These are phyloP conservation scores for Mycalesis mineus DNA, from an alignment of 2,888 invertebrate species.

Conservation along the genomic window DNA sequence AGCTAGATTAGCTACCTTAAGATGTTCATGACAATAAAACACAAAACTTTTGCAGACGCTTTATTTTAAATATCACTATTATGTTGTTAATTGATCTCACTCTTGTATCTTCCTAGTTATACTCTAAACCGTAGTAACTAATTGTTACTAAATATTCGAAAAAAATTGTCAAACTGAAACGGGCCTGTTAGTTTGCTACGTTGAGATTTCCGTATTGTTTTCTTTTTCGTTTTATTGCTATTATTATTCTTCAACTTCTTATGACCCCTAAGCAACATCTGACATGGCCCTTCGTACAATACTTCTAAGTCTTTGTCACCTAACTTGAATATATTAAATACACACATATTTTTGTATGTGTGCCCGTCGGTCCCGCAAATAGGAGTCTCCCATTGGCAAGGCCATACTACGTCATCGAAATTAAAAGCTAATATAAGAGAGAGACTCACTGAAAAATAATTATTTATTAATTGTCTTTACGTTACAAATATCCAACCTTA, in stretches of 20 bases:
- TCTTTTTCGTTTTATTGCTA: neutral
- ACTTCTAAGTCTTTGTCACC: conserved; percentile 27
- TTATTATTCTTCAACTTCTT: neutral
- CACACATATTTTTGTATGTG: conserved; percentile 39
- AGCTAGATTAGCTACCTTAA: no score
- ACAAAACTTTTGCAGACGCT: no score
- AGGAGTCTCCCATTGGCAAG: conserved; percentile 4
- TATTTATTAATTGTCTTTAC: neutral
- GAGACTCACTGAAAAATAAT: conserved; percentile 11
- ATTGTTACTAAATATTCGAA: neutral
- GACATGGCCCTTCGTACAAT: conserved; percentile 22
- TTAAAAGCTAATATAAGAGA: neutral
- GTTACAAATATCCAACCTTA: no score
- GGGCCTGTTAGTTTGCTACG: no score
- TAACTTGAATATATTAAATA: conserved; percentile 25
- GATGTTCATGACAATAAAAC: no score
- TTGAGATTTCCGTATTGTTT: neutral
- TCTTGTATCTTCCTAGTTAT: no score
- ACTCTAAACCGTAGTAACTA: neutral
- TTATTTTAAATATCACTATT: no score
- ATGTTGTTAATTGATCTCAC: no score
- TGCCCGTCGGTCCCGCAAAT: conserved; percentile 41
- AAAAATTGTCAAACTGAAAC: neutral
- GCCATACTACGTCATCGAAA: neutral
- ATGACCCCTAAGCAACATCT: neutral